Evolutionary conservation across 1,140 invertebrate species (phyloP).

Genomic region (Zophobas atratus): DNA sequence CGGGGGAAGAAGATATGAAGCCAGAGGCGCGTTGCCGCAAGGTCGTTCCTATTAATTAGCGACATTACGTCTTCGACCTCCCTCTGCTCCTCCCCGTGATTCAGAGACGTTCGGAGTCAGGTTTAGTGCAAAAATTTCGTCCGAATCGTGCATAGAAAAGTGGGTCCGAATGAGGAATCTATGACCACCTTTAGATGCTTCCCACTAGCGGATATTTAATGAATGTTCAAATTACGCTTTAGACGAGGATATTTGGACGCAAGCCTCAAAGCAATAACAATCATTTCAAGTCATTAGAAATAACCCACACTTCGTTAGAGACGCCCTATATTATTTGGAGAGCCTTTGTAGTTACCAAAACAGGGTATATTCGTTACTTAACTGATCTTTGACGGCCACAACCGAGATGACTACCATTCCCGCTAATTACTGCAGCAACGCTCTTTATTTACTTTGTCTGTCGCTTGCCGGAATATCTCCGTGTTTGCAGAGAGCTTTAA

Average conservation of each 20-base stretch:
- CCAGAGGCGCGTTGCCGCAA: slow-evolving; percentile 61
- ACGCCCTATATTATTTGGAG: no score
- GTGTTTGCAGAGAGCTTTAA: slow-evolving; percentile 45
- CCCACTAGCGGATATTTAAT: no score
- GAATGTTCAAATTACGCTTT: no score
- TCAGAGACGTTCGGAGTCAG: slow-evolving; percentile 4
- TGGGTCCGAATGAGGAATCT: no score
- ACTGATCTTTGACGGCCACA: slow-evolving; percentile 46
- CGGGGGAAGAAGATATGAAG: slow-evolving; percentile 64
- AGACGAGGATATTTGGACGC: no score
- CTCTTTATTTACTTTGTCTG: slow-evolving; percentile 46
- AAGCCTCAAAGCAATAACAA: no score
- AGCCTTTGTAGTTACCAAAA: slow-evolving; percentile 6
- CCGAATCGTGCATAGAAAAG: neutral
- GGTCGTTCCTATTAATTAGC: slow-evolving; percentile 66
- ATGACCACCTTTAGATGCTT: no score
- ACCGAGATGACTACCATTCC: slow-evolving; percentile 38
- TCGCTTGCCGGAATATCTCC: slow-evolving; percentile 44
- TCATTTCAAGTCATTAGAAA: no score
- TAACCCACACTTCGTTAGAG: no score
- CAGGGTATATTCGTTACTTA: slow-evolving; percentile 39
- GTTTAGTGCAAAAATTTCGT: slow-evolving; percentile 37
- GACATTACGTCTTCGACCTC: slow-evolving; percentile 60
- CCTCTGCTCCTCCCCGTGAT: slow-evolving; percentile 8
- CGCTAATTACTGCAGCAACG: slow-evolving; percentile 45